Percentiles rank a stretch among this genome's conserved stretches.
phyloP scores from a whole-genome alignment of 2,888 invertebrate genomes.

The Eumacrocentrus americanus region DNA sequence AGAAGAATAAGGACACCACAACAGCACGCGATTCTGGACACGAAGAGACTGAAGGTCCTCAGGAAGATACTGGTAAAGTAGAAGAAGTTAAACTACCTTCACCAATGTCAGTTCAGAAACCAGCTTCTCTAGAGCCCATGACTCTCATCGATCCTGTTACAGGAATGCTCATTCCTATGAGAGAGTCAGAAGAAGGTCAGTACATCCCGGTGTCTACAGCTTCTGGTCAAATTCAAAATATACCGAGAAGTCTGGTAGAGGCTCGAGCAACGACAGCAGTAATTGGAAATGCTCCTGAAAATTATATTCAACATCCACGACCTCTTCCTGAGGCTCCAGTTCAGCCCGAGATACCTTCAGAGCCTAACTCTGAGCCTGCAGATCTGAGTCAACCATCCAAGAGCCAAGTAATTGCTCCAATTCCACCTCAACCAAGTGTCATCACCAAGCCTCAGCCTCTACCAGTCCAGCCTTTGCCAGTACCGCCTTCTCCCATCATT shows the following conservation, averaged over 20 bases:
- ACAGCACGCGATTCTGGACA: conserved; percentile 9
- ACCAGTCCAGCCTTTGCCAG: conserved; percentile 48
- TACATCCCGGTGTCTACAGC: conserved; percentile 67
- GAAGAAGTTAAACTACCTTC: conserved; percentile 39
- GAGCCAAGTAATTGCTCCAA: conserved; percentile 38
- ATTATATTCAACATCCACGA: conserved; percentile 35
- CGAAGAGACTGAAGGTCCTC: conserved; percentile 20
- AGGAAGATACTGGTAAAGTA: conserved; percentile 40
- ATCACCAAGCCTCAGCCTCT: conserved; percentile 52
- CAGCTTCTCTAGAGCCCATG: conserved; percentile 65
- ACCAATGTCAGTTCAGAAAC: conserved; percentile 40
- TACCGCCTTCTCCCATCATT: conserved; percentile 40
- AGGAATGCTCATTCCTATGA: conserved; percentile 73
- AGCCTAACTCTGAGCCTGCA: conserved; percentile 41
- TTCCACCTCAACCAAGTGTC: conserved; percentile 45
- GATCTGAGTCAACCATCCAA: conserved; percentile 32
- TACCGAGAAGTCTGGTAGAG: conserved; percentile 42
- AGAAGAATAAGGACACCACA: conserved; percentile 58
- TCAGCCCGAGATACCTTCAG: too few relatives aligned
- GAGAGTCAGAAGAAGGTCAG: conserved; percentile 74
- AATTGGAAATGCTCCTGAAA: conserved; percentile 27
- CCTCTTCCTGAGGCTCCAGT: conserved; percentile 38
- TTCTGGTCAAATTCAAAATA: conserved; percentile 43
- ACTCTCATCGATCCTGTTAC: conserved; percentile 78
- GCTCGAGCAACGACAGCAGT: conserved; percentile 36